Base-by-base conservation (phyloP, 2,113 vertebrate species). In the Zeus faber region DNA sequence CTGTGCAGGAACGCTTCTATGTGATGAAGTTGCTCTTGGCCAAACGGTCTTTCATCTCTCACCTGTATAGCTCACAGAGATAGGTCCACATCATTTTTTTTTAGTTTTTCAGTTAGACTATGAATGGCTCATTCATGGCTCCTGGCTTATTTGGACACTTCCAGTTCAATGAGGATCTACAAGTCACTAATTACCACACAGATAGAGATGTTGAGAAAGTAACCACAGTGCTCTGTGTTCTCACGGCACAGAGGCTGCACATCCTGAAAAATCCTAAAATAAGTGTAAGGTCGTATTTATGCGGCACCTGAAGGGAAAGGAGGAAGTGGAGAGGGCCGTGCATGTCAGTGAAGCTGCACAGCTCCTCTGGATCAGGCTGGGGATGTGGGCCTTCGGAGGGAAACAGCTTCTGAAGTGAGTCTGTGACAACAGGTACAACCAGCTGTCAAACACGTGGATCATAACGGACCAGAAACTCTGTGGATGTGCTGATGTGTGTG, bases 1-100 rank as follows among this genome's bases (percentile, higher is more conserved):
- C 65, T 82, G 27, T 54, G 86, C 29, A 95, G 74, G 74, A 92
- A 89, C 33, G 54, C 63, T 54, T 89, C 85, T 18, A 87, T 52
- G 37, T 55, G 47, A 50, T 72, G n/a, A 54, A 70, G 70, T 51
- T 76, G 73, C 61, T 55, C 76, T 56, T 63, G 55, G 50, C 67
- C 44, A 41, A 52, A 69, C 10, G 8, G 52, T 11, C 39, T 67
- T 6, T 20, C 53, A 57, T 85, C 83, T 68, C 69, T 71, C 51
- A 80, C 66, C 92, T 93, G 74, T 35, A 61, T 41, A 39, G 46
- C 1, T 20, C n/a, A 57, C 25, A 52, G 1, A 45, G 1, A 72
- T 1, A 23, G 8, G n/a, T n/a, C n/a, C n/a, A n/a, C n/a, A n/a
- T n/a, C n/a, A n/a, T n/a, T n/a, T n/a, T n/a, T n/a, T n/a, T n/a